Evolutionary conservation across 2,888 invertebrate species (phyloP).

Genomic region (Pandemis heparana): DNA sequence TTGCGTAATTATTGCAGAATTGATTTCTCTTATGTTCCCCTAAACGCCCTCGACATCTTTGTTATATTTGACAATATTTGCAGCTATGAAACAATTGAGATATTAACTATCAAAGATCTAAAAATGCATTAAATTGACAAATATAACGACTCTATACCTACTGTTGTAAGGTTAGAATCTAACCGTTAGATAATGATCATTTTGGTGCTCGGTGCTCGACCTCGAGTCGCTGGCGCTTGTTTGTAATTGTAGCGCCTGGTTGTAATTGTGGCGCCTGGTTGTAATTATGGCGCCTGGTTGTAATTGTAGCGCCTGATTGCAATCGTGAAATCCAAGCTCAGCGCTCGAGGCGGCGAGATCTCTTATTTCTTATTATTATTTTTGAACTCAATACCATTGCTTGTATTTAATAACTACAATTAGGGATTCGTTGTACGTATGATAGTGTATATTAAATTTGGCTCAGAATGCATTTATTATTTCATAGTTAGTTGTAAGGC

Average conservation of each 20-base stretch:
- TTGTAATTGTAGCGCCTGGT: background rate
- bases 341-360: slow-evolving; percentile 49
- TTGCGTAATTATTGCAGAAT: no score
- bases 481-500: slow-evolving; percentile 47
- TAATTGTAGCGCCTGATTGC: background rate
- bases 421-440: slow-evolving; percentile 31
- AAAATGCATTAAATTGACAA: slow-evolving; percentile 24
- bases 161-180: background rate
- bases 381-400: slow-evolving; percentile 41
- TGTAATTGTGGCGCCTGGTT: background rate
- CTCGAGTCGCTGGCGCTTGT: background rate
- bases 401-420: slow-evolving; percentile 33
- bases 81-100: background rate
- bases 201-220: slow-evolving; percentile 21
- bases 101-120: background rate
- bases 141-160: slow-evolving; percentile 20
- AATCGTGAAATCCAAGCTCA: background rate
- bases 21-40: no score
- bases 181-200: slow-evolving; percentile 20
- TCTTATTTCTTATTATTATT: slow-evolving; percentile 45
- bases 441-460: slow-evolving; percentile 39
- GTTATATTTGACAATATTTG: slow-evolving; percentile 34
- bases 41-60: slow-evolving; percentile 4
- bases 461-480: slow-evolving; percentile 70
- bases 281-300: background rate